A percentile compares a stretch with the other conserved stretches of the same genome.
Conservation (phyloP, 1,140 invertebrate genomes). For the Drosophila sturtevanti region DNA sequence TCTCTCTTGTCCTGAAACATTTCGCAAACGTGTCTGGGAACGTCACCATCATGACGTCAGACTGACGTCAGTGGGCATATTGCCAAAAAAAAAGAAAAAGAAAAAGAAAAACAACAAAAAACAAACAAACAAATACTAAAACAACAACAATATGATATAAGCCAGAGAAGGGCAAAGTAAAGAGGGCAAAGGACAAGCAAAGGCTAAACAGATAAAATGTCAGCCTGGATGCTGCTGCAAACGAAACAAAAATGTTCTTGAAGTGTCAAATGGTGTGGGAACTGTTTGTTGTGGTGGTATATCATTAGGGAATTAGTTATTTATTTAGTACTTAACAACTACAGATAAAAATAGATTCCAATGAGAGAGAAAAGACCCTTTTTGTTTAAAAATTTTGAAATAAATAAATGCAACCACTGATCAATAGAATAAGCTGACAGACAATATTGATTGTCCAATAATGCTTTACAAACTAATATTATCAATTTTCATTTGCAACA, state of each 20-base stretch:
- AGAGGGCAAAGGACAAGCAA: slow-evolving; percentile 4
- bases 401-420: too few relatives aligned
- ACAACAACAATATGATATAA: background rate
- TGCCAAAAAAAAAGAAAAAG: slow-evolving; percentile 36
- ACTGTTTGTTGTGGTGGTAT: background rate
- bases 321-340: background rate
- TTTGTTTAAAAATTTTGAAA: too few relatives aligned
- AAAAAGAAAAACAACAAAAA: background rate
- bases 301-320: slow-evolving; percentile 10
- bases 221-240: slow-evolving; percentile 11
- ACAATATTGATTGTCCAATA: background rate
- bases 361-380: too few relatives aligned
- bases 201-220: slow-evolving; percentile 10
- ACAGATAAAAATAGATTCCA: background rate
- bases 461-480: too few relatives aligned
- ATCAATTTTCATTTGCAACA: too few relatives aligned
- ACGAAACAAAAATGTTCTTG: slow-evolving; percentile 5
- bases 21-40: slow-evolving; percentile 11
- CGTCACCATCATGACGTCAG: slow-evolving; percentile 70
- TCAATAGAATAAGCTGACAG: background rate
- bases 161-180: background rate
- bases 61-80: slow-evolving; percentile 62
- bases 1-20: slow-evolving; percentile 17
- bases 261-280: slow-evolving; percentile 2
- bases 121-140: background rate